phyloP scores from a whole-genome alignment of 1,140 invertebrate species.

The Magallana gigas region DNA sequence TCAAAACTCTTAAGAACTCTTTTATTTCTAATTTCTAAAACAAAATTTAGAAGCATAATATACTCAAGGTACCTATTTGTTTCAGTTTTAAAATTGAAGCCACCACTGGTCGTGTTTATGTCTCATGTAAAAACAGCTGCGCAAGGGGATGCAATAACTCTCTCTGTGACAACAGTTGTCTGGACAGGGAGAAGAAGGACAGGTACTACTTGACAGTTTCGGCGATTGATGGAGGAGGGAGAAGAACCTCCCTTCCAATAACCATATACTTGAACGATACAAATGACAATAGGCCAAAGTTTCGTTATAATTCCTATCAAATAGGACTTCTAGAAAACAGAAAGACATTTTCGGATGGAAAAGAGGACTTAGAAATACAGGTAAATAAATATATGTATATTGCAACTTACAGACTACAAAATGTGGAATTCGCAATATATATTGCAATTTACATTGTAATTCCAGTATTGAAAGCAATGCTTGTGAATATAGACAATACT shows the following conservation, averaged over 20 bases:
- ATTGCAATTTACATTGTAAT: too few species aligned
- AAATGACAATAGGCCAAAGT: slow-evolving; percentile 22
- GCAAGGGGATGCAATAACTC: not conserved
- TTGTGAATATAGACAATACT: too few species aligned
- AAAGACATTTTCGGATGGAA: not conserved
- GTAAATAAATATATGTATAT: too few species aligned
- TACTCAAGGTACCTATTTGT: not conserved
- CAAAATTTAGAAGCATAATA: too few species aligned
- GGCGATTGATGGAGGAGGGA: slow-evolving; percentile 13
- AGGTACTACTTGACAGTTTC: not conserved
- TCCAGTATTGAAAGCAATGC: too few species aligned
- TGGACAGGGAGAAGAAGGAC: slow-evolving; percentile 34
- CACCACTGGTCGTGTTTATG: not conserved
- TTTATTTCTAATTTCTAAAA: too few species aligned
- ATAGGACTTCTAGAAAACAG: not conserved
- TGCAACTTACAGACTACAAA: too few species aligned
- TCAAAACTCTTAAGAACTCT: too few species aligned
- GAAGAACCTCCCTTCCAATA: not conserved
- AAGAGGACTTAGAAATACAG: too few species aligned
- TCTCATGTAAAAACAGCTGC: not conserved
- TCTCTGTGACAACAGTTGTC: not conserved
- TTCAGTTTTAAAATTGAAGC: not conserved
- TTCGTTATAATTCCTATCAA: not conserved
- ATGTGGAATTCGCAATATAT: too few species aligned
- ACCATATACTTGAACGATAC: not conserved